Conservation (phyloP, 2,113 vertebrate genomes). For the Cinclus mexicanus region DNA sequence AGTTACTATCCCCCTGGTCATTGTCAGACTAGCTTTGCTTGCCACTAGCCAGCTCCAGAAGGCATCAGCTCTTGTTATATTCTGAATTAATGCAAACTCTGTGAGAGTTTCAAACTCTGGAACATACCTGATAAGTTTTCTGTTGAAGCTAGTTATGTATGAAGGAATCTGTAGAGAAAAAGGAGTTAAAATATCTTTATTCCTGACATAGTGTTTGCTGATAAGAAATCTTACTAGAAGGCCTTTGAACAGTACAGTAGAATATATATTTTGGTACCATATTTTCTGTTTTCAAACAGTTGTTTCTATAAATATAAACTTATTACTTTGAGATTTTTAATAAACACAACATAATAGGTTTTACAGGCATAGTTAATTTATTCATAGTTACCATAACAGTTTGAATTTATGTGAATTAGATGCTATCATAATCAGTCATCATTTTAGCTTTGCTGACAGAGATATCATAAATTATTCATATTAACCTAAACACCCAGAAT, state of each 20-base stretch:
- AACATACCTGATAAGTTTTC: background rate
- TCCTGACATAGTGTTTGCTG: background rate
- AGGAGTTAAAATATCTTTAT: background rate
- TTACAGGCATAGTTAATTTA: background rate
- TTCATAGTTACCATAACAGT: background rate
- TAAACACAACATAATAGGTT: background rate
- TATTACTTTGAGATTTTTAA: background rate
- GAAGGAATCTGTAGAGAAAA: background rate
- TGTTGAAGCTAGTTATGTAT: background rate
- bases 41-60: background rate
- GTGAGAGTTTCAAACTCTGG: background rate
- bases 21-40: background rate
- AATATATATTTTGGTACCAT: background rate
- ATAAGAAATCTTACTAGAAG: background rate
- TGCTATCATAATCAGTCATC: background rate
- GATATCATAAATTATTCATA: slow-evolving; percentile 12
- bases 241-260: background rate
- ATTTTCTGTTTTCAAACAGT: background rate
- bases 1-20: background rate
- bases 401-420: background rate
- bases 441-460: background rate
- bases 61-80: background rate
- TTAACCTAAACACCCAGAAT: background rate
- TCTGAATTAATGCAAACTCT: background rate
- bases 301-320: background rate